These are phyloP conservation scores for Onychostruthus taczanowskii DNA, from an alignment of 2,113 vertebrate genomes.

Conservation along the genomic window DNA sequence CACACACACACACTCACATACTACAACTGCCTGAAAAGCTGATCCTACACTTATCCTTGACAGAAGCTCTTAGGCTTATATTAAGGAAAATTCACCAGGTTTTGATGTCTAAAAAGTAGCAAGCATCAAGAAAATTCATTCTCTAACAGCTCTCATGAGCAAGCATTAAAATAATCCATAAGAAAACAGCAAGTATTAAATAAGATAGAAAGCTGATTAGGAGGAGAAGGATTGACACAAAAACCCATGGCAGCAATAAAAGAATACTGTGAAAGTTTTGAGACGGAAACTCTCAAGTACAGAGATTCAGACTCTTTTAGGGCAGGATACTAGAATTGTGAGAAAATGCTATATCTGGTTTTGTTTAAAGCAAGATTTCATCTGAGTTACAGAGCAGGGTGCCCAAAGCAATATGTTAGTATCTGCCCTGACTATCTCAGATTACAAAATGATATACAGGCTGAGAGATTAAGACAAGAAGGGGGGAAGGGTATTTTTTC, in stretches of 20 bases:
- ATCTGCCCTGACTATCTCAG: background rate
- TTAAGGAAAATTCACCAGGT: background rate
- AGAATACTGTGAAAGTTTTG: background rate
- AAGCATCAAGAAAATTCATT: background rate
- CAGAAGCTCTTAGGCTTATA: slow-evolving; percentile 9
- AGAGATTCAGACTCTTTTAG: background rate
- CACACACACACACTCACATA: background rate
- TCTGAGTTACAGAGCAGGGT: background rate
- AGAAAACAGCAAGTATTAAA: background rate
- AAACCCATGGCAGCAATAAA: background rate
- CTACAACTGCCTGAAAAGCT: slow-evolving; percentile 1
- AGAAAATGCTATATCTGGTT: slow-evolving; percentile 19
- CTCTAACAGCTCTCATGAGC: background rate
- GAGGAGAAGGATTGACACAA: background rate
- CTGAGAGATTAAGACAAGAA: background rate
- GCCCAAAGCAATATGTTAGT: background rate
- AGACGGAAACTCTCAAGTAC: background rate
- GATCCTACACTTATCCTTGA: slow-evolving; percentile 1
- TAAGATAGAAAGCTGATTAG: slow-evolving; percentile 1
- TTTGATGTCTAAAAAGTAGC: background rate
- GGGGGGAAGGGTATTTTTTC: background rate
- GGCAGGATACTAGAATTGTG: slow-evolving; percentile 5
- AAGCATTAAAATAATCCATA: slow-evolving; percentile 30
- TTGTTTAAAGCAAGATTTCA: slow-evolving; percentile 2
- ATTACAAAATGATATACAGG: slow-evolving; percentile 1